phyloP scores from a whole-genome alignment of 1,140 invertebrate genomes.

The Muscidifurax raptorellus region DNA sequence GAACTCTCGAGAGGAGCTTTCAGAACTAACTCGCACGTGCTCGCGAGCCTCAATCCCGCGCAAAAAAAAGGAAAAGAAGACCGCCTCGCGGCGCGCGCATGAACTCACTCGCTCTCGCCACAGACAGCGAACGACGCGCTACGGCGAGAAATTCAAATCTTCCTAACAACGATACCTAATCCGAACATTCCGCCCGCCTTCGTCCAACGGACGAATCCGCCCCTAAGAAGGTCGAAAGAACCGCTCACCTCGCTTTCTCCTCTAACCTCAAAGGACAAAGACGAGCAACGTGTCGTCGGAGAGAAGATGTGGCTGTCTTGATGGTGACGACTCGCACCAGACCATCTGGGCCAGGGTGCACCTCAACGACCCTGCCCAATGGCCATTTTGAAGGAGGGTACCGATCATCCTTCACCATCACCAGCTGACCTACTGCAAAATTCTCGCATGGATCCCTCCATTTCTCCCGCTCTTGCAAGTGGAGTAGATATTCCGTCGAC shows the following conservation, averaged over 20 bases:
- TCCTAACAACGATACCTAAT: background rate
- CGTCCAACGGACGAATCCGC: background rate
- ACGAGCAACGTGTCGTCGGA: conserved; percentile 20
- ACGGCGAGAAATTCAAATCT: too few species aligned
- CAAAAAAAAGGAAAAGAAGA: too few species aligned
- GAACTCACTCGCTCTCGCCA: too few species aligned
- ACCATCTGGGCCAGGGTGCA: conserved; percentile 36
- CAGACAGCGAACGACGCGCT: too few species aligned
- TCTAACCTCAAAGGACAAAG: conserved; percentile 28
- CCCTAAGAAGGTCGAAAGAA: background rate
- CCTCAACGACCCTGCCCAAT: conserved; percentile 28
- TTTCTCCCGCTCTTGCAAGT: conserved; percentile 35
- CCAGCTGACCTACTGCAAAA: conserved; percentile 37
- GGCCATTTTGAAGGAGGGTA: conserved; percentile 45
- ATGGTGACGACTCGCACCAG: conserved; percentile 45
- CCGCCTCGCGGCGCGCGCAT: too few species aligned
- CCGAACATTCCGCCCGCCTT: background rate
- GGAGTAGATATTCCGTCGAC: conserved; percentile 41
- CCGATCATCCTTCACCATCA: conserved; percentile 32
- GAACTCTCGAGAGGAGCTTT: too few species aligned
- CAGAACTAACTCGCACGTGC: too few species aligned
- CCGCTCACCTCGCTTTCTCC: background rate
- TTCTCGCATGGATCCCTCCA: conserved; percentile 19
- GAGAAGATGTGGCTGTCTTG: conserved; percentile 36
- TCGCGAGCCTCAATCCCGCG: too few species aligned